Evolutionary conservation across 2,888 invertebrate species (phyloP).

Genomic region (Mystacides longicornis): DNA sequence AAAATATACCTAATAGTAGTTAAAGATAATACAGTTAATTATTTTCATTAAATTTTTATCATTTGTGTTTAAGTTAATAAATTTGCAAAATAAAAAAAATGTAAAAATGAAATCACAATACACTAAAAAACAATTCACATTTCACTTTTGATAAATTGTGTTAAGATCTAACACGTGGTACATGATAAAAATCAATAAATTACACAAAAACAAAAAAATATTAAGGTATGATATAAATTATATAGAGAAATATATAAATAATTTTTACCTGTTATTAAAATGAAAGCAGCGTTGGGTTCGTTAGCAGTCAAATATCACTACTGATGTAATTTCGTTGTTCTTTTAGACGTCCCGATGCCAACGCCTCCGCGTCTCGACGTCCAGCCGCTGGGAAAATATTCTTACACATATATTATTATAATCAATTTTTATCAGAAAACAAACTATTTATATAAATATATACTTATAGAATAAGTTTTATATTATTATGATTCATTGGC

Average conservation of each 20-base stretch:
- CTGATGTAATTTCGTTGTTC: not conserved
- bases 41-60: no score
- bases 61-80: no score
- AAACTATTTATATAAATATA: not conserved
- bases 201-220: no score
- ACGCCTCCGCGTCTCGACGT: conserved; percentile 4
- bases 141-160: no score
- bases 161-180: no score
- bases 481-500: not conserved
- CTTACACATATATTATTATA: not conserved
- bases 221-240: no score
- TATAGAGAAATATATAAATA: not conserved
- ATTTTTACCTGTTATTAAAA: conserved; percentile 2
- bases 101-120: no score
- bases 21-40: not conserved
- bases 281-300: not conserved
- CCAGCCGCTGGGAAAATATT: not conserved
- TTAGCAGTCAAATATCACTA: conserved; percentile 7
- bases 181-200: no score
- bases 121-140: no score
- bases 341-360: conserved; percentile 6
- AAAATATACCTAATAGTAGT: not conserved
- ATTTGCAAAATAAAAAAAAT: no score
- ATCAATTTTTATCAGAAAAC: no score
- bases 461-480: not conserved